phyloP scores from a whole-genome alignment of 2,113 vertebrate species.

The Lasiurus borealis region DNA sequence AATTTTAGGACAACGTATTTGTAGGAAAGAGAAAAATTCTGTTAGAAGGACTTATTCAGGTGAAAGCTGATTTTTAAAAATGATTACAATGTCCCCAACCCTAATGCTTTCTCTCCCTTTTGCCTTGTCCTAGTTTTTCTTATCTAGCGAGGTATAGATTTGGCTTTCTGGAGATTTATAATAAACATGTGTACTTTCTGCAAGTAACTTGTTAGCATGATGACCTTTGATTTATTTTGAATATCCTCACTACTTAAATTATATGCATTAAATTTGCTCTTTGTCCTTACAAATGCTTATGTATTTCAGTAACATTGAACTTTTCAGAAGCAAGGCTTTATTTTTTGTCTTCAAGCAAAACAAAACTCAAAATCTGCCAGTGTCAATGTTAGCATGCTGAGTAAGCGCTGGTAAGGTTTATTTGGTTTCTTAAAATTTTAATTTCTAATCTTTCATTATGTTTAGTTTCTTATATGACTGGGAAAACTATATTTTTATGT shows the following conservation, averaged over 20 bases:
- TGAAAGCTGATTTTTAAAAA: background rate
- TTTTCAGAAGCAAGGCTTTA: background rate
- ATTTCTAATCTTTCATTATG: background rate
- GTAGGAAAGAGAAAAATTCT: background rate
- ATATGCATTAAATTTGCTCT: background rate
- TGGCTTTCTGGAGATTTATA: background rate
- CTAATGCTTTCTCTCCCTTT: background rate
- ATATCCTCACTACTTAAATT: background rate
- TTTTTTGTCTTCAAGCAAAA: background rate
- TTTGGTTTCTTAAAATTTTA: background rate
- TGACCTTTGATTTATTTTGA: background rate
- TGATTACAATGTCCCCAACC: background rate
- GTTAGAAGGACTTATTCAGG: background rate
- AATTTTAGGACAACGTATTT: background rate
- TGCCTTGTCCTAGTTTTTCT: background rate
- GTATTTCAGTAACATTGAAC: background rate
- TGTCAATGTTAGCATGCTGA: background rate
- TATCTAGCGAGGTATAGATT: no score
- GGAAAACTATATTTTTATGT: background rate
- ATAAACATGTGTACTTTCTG: background rate
- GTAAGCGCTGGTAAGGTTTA: background rate
- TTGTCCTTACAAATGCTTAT: background rate
- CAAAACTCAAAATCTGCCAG: background rate
- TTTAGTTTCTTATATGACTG: background rate
- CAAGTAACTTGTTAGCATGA: background rate